These are phyloP conservation scores for Zaprionus capensis DNA, from an alignment of 1,140 invertebrate genomes.

Conservation along the genomic window DNA sequence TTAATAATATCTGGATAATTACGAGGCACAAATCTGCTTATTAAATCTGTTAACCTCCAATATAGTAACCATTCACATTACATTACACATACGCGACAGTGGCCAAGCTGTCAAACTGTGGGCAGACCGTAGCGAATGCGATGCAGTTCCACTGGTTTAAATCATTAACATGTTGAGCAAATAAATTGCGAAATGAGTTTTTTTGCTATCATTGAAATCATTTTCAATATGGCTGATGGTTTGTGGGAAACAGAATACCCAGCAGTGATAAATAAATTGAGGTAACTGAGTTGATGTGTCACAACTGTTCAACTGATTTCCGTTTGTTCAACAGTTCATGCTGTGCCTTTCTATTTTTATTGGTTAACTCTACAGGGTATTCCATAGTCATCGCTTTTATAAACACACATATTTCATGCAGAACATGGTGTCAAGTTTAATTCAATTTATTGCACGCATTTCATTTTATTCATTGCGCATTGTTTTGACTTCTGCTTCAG, in stretches of 20 bases:
- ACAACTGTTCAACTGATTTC: not conserved
- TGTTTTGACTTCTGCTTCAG: conserved; percentile 14
- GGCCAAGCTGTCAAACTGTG: conserved; percentile 15
- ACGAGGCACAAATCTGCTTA: not conserved
- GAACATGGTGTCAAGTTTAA: conserved; percentile 62
- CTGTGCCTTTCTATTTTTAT: not conserved
- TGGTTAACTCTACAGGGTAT: not conserved
- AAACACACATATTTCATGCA: conserved; percentile 50
- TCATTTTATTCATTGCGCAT: conserved; percentile 35
- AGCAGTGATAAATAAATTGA: not conserved
- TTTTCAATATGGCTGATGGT: not conserved
- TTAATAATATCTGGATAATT: too few relatives aligned
- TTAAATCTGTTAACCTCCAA: not conserved
- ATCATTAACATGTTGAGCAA: conserved; percentile 27
- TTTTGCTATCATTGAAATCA: not conserved
- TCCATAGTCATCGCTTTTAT: conserved; percentile 7
- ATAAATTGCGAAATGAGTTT: conserved; percentile 8
- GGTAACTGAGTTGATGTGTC: not conserved
- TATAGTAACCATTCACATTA: not conserved
- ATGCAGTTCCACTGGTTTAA: not conserved
- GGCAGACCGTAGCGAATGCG: conserved; percentile 4
- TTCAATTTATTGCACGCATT: conserved; percentile 64
- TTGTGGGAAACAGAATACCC: not conserved
- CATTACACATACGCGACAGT: not conserved
- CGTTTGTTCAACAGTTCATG: not conserved